phyloP scores from a whole-genome alignment of 2,113 vertebrate species.

The Motacilla tschutschensis region DNA sequence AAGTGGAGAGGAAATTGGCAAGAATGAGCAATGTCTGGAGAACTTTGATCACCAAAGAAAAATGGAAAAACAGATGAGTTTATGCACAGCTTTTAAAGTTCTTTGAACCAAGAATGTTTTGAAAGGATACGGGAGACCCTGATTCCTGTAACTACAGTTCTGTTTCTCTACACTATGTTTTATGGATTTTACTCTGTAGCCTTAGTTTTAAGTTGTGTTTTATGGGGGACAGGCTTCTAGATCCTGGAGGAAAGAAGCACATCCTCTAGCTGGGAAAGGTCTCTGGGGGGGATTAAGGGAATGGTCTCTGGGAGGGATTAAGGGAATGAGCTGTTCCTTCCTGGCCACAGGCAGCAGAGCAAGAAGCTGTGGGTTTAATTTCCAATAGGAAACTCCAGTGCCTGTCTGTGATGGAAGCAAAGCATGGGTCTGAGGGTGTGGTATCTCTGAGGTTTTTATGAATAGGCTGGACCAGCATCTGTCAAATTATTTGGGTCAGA shows the following conservation, averaged over 20 bases:
- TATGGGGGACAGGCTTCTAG: neutral
- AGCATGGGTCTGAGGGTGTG: neutral
- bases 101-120: neutral
- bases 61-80: neutral
- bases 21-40: neutral
- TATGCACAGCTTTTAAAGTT: neutral
- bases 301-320: neutral
- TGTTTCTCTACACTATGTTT: neutral
- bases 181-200: neutral
- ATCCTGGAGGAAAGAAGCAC: neutral
- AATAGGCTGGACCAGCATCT: slow-evolving; percentile 2
- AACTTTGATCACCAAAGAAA: neutral
- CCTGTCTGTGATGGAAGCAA: neutral
- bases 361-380: slow-evolving; percentile 3
- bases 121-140: neutral
- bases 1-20: neutral
- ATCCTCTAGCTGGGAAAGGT: neutral
- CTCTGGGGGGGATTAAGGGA: neutral
- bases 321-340: slow-evolving; percentile 15
- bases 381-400: neutral
- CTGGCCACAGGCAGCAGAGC: neutral
- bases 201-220: neutral
- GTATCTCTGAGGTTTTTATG: neutral
- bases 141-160: neutral
- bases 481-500: slow-evolving; percentile 21